A percentile compares a stretch with the other conserved stretches of the same genome.
phyloP scores from a whole-genome alignment of 1,140 invertebrate species.

The Meteorus sp. region DNA sequence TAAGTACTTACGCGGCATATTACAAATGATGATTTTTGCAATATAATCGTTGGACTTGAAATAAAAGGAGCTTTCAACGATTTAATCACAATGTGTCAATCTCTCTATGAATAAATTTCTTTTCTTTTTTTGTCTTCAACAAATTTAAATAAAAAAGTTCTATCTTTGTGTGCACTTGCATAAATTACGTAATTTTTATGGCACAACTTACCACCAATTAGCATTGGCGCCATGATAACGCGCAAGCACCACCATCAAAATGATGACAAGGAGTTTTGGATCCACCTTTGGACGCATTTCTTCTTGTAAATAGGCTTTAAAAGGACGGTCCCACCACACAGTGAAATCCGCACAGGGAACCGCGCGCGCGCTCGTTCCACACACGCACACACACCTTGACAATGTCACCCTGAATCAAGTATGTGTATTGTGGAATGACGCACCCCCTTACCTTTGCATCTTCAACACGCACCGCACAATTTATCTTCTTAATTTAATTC shows the following conservation, averaged over 20 bases:
- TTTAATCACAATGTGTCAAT: conserved; percentile 16
- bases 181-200: conserved; percentile 11
- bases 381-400: background rate
- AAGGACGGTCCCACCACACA: conserved; percentile 33
- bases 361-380: conserved; percentile 26
- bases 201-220: conserved; percentile 54
- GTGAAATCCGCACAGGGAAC: too few relatives aligned
- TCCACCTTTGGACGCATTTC: conserved; percentile 18
- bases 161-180: conserved; percentile 20
- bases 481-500: too few relatives aligned
- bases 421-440: background rate
- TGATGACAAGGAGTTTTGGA: conserved; percentile 32
- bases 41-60: too few relatives aligned
- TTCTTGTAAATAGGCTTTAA: conserved; percentile 21
- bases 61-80: too few relatives aligned
- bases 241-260: conserved; percentile 45
- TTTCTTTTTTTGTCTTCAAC: conserved; percentile 12
- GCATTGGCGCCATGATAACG: conserved; percentile 48
- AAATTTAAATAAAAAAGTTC: too few relatives aligned
- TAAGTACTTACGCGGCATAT: too few relatives aligned
- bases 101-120: too few relatives aligned
- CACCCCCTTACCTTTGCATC: background rate
- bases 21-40: too few relatives aligned
- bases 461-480: background rate
- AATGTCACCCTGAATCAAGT: background rate